These are phyloP conservation scores for Chrysotoxum bicinctum DNA, from an alignment of 2,888 invertebrate species.

Conservation along the genomic window DNA sequence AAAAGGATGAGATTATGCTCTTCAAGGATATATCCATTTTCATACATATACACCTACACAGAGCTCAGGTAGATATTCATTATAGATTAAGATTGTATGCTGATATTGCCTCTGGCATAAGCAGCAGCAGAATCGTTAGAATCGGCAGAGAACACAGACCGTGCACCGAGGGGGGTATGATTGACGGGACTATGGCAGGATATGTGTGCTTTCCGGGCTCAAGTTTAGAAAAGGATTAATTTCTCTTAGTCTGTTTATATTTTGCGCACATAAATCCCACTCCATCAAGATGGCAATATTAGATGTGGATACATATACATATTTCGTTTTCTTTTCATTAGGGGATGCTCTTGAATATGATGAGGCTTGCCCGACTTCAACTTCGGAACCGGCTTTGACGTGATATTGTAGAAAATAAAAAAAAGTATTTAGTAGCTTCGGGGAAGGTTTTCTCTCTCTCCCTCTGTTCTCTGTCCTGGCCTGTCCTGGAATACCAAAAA, in stretches of 20 bases:
- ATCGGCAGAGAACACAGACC: neutral
- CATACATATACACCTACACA: neutral
- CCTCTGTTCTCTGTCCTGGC: neutral
- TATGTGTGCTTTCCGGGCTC: neutral
- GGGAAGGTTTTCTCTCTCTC: constrained; percentile 44
- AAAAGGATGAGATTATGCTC: constrained; percentile 15
- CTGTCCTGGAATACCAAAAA: neutral
- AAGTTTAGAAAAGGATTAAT: constrained; percentile 46
- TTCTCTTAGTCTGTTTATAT: constrained; percentile 45
- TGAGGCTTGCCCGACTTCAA: neutral
- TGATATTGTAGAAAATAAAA: constrained; percentile 13
- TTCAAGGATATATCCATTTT: constrained; percentile 54
- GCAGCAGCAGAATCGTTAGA: neutral
- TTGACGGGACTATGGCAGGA: neutral
- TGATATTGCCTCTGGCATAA: constrained; percentile 22
- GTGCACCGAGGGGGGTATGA: neutral
- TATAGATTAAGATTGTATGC: constrained; percentile 61
- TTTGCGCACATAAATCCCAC: constrained; percentile 30
- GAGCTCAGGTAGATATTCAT: constrained; percentile 53
- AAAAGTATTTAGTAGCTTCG: constrained; percentile 43
- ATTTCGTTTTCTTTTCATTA: neutral
- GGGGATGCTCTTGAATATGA: neutral
- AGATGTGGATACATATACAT: neutral
- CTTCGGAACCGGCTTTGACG: constrained; percentile 25
- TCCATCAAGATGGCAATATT: constrained; percentile 23